A percentile compares a stretch with the other conserved stretches of the same genome.
phyloP scores from a whole-genome alignment of 92 coral and sea anemone genomes.

The Micromussa lordhowensis region DNA sequence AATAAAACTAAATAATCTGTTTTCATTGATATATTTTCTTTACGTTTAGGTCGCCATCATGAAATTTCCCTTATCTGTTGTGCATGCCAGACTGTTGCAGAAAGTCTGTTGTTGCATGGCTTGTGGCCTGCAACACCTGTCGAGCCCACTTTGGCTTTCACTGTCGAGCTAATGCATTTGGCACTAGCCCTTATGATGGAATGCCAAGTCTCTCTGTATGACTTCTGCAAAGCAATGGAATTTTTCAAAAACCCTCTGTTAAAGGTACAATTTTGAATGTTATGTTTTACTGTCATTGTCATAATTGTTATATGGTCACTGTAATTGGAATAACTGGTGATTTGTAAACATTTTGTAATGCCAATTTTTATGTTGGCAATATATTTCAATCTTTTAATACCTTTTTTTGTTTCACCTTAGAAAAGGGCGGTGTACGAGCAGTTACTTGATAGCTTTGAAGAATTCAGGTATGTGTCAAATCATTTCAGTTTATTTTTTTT shows the following conservation, averaged over 20 bases:
- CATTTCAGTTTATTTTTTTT: too few relatives aligned
- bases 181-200: constrained; percentile 54
- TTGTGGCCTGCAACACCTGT: constrained; percentile 73
- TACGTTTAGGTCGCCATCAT: too few relatives aligned
- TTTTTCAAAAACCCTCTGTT: constrained; percentile 38
- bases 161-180: constrained; percentile 43
- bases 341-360: too few relatives aligned
- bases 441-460: constrained; percentile 74
- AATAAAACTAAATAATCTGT: too few relatives aligned
- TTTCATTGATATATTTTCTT: too few relatives aligned
- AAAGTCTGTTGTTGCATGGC: constrained; percentile 54
- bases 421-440: constrained; percentile 58
- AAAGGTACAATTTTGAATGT: constrained; percentile 26
- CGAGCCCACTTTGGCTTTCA: constrained; percentile 69
- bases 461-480: constrained; percentile 47
- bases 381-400: background rate
- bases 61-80: constrained; percentile 30
- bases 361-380: background rate
- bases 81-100: constrained; percentile 49
- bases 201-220: constrained; percentile 68
- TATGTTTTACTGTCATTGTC: background rate
- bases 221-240: constrained; percentile 46
- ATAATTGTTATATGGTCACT: too few relatives aligned
- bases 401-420: constrained; percentile 6
- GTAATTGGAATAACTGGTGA: too few relatives aligned